phyloP scores from a whole-genome alignment of 23 tunicate genomes.

The Botrylloides violaceus region DNA sequence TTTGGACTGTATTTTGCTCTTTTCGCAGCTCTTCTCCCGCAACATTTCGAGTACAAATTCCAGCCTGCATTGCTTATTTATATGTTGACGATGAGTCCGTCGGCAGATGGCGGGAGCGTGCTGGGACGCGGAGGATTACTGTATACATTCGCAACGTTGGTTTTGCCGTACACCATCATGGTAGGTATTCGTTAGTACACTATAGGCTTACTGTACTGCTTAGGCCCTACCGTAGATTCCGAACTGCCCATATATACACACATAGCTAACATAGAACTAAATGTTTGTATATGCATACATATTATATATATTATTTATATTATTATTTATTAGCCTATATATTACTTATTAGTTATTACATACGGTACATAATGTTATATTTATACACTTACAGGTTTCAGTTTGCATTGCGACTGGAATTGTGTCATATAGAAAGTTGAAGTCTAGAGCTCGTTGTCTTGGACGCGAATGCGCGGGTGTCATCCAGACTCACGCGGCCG shows the following conservation, averaged over 20 bases:
- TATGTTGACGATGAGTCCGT: neutral
- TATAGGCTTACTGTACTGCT: no score
- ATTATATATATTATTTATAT: no score
- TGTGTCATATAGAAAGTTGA: neutral
- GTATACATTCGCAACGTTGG: neutral
- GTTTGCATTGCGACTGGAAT: slow-evolving; percentile 2
- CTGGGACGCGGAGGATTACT: neutral
- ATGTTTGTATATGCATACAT: no score
- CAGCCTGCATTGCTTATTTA: neutral
- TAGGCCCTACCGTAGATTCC: no score
- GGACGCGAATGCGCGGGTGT: neutral
- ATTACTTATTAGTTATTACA: no score
- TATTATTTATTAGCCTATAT: no score
- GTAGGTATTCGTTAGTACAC: neutral
- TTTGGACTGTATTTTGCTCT: no score
- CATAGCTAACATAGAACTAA: no score
- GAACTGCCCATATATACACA: no score
- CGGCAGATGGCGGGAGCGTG: neutral
- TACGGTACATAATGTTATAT: no score
- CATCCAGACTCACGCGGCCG: neutral
- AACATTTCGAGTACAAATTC: slow-evolving; percentile 7
- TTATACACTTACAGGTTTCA: neutral
- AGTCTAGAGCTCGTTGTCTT: neutral
- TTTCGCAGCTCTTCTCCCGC: neutral
- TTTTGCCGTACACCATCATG: slow-evolving; percentile 24